Base-by-base conservation (phyloP, 2,113 vertebrate genomes). In the Rhinichthys klamathensis region DNA sequence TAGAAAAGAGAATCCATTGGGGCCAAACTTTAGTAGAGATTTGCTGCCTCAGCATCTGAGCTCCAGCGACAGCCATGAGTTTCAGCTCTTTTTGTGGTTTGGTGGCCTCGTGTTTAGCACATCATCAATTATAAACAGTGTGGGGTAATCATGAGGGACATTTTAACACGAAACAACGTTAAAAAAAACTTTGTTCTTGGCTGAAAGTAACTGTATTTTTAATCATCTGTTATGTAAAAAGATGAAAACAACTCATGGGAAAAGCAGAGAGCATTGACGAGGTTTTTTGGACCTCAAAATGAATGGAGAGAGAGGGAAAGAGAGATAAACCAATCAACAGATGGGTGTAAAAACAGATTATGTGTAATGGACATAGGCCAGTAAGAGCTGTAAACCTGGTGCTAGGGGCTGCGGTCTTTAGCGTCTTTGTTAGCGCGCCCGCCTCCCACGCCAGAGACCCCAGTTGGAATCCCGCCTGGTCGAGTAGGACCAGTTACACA, bases 91-190 rank as follows among this genome's bases (percentile, higher is more conserved):
- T 74, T 41, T 73, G 18, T 76, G 58, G n/a, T 63, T 35, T 18
- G 16, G 15, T 78, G 15, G 76, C 35, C 38, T 69, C 16, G 13
- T 7, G 12, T 82, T 63, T 21, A 32, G 30, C 87, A 85, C 74
- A 60, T 86, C 58, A 88, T 88, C 84, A 86, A 84, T 84, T 84
- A 86, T 76, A 84, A 81, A 82, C 80, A 69, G 58, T 6, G 15
- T 38, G 60, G 32, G 46, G 35, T 80, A 86, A 86, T 76, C 77
- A 69, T 51, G 30, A 44, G 76, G 82, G 75, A 32, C 44, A 79
- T 85, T 61, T 76, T 88, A 76, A 18, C 30, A 27, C 0, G 49
- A 79, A 70, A 60, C 27, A 74, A 61, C 73, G 41, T n/a, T 8
- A 18, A 41, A 35, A 32, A 35, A 70, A 13, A 9, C 0, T 0